Evolutionary conservation across 1,140 invertebrate species (phyloP), one percentile per base, ranked within the genome.

Genomic region (Paraescarpia echinospica): DNA sequence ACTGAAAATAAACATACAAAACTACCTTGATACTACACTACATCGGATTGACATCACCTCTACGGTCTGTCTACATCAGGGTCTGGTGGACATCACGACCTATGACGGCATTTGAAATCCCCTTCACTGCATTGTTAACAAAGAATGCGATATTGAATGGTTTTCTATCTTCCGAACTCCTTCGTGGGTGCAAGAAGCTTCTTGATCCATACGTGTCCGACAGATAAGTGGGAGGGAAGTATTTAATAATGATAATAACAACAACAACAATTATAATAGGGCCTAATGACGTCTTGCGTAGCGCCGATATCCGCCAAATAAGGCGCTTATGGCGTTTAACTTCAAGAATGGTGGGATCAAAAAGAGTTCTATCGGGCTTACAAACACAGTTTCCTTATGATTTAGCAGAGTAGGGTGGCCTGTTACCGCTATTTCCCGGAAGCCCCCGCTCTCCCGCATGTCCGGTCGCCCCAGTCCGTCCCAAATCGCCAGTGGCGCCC

Each of bases 1-100:
- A 34, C 90, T 90, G 90, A 90, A 22, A 90, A 90, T 22, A 41
- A 90, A 33, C 4, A 89, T 89, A 34, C 89, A 33, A n/a, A n/a
- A n/a, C 33, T 12, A 90, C 33, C 33, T 90, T 90, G 90, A 90
- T 27, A 4, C 2, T 77, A 77, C 27, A 27, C 22, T 12, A 77
- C 59, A 5, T 77, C 59, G 0, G 2, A 77, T 31, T 1, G 14
- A 31, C 59, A 1, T 77, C 14, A 77, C 22, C 2, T 77, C 8
- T 77, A 2, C 0, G 4, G 59, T 77, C 59, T 77, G 12, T 77
- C 59, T 27, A 5, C 14, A 31, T 77, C 59, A 27, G 22, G 59
- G 18, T 0, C 59, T 77, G 59, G 59, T 77, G 9, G 59, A 77
- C 14, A 77, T 27, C 22, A 18, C 48, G 18, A 18, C 14, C 8